Conservation (phyloP, 1,140 invertebrate genomes). For the Neocloeon triangulifer region DNA sequence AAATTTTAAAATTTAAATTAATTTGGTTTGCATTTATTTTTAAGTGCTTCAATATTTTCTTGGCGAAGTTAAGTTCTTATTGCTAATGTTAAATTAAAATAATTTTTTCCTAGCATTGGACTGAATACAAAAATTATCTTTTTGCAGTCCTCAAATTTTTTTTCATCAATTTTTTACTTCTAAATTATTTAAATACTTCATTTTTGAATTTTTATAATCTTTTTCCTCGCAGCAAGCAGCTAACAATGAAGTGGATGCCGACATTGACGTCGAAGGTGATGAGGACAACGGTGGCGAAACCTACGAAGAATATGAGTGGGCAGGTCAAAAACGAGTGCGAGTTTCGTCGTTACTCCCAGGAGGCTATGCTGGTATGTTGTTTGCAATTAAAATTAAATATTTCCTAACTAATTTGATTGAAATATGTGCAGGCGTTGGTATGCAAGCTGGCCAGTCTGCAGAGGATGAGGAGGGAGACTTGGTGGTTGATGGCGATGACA, state of each 20-base stretch:
- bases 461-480: slow-evolving; percentile 66
- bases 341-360: slow-evolving; percentile 43
- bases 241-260: slow-evolving; percentile 33
- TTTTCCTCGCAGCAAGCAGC: slow-evolving; percentile 15
- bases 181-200: no score
- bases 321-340: slow-evolving; percentile 46
- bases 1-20: no score
- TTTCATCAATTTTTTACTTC: no score
- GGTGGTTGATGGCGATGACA: slow-evolving; percentile 51
- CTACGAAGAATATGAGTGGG: slow-evolving; percentile 67
- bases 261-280: slow-evolving; percentile 43
- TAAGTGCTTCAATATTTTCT: no score
- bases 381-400: slow-evolving; percentile 11
- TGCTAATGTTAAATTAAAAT: no score
- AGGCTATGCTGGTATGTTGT: slow-evolving; percentile 38
- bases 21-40: no score
- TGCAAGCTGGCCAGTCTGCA: slow-evolving; percentile 23
- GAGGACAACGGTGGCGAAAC: no score
- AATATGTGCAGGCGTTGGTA: slow-evolving; percentile 21
- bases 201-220: no score
- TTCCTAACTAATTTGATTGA: slow-evolving; percentile 2
- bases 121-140: no score
- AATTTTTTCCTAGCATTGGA: no score
- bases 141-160: no score
- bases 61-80: no score